A percentile compares a stretch with the other conserved stretches of the same genome.
phyloP scores from a whole-genome alignment of 2,113 vertebrate species.

The Microcebus tavaratra region DNA sequence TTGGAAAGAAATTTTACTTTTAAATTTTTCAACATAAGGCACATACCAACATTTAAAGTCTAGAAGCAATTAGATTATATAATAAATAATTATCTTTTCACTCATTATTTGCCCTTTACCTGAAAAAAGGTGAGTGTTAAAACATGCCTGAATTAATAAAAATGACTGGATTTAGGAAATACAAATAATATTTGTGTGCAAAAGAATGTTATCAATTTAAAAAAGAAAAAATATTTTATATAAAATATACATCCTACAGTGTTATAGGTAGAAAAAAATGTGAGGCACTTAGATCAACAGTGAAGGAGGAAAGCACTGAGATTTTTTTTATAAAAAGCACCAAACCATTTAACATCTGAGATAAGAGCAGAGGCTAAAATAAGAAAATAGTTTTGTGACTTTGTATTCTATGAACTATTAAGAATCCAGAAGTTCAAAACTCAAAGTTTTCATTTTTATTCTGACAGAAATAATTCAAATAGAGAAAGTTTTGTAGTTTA shows the following conservation, averaged over 20 bases:
- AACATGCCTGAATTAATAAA: constrained; percentile 73
- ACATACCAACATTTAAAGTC: constrained; percentile 83
- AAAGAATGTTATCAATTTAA: constrained; percentile 37
- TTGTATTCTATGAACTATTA: constrained; percentile 73
- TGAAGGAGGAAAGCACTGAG: constrained; percentile 77
- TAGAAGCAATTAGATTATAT: constrained; percentile 76
- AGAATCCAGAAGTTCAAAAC: constrained; percentile 43
- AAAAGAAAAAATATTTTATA: constrained; percentile 70
- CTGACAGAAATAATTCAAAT: constrained; percentile 56
- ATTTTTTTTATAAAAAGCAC: constrained; percentile 82
- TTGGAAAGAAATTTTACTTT: constrained; percentile 44
- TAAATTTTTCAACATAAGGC: constrained; percentile 86
- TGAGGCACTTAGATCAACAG: constrained; percentile 87
- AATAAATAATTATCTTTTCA: constrained; percentile 79
- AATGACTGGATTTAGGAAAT: constrained; percentile 48
- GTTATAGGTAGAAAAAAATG: constrained; percentile 80
- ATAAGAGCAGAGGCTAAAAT: constrained; percentile 75
- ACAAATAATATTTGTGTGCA: constrained; percentile 28
- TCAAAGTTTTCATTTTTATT: constrained; percentile 65
- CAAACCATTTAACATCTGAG: constrained; percentile 83
- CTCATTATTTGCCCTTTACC: constrained; percentile 77
- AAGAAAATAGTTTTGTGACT: constrained; percentile 62
- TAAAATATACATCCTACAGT: constrained; percentile 79
- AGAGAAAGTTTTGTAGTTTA: constrained; percentile 65
- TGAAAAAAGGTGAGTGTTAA: constrained; percentile 78